Percentiles rank a stretch among this genome's conserved stretches.
Evolutionary conservation across 2,888 invertebrate genomes (phyloP).

Genomic region (Tridacna crocea): DNA sequence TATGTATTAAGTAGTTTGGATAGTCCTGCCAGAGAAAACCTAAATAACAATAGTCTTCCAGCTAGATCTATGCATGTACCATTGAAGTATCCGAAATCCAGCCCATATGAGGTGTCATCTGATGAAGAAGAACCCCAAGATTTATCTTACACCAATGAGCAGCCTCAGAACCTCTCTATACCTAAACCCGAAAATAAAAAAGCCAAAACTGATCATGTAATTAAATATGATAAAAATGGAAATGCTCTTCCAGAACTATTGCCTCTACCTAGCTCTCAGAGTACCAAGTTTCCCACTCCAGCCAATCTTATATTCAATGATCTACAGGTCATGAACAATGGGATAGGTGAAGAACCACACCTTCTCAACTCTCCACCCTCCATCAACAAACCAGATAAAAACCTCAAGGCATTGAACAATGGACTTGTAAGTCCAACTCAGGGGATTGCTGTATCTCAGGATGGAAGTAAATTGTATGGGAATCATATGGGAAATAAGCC

Average conservation of each 20-base stretch:
- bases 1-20: conserved; percentile 49
- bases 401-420: conserved; percentile 14
- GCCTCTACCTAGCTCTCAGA: conserved; percentile 24
- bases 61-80: conserved; percentile 47
- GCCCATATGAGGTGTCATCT: conserved; percentile 32
- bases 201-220: background rate
- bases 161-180: conserved; percentile 37
- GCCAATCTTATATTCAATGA: conserved; percentile 50
- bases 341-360: conserved; percentile 34
- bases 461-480: background rate
- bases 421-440: conserved; percentile 14
- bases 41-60: conserved; percentile 40
- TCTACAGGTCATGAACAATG: conserved; percentile 19
- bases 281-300: conserved; percentile 40
- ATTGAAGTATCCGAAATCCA: conserved; percentile 50
- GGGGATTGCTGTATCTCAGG: conserved; percentile 7
- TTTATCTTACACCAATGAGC: conserved; percentile 29
- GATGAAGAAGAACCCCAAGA: conserved; percentile 56
- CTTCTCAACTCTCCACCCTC: conserved; percentile 12
- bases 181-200: background rate
- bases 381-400: conserved; percentile 15
- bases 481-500: background rate
- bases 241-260: conserved; percentile 36
- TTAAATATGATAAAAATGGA: conserved; percentile 56
- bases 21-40: conserved; percentile 21